A percentile compares a stretch with the other conserved stretches of the same genome.
phyloP scores from a whole-genome alignment of 2,888 invertebrate genomes.

The Spialia ferax region DNA sequence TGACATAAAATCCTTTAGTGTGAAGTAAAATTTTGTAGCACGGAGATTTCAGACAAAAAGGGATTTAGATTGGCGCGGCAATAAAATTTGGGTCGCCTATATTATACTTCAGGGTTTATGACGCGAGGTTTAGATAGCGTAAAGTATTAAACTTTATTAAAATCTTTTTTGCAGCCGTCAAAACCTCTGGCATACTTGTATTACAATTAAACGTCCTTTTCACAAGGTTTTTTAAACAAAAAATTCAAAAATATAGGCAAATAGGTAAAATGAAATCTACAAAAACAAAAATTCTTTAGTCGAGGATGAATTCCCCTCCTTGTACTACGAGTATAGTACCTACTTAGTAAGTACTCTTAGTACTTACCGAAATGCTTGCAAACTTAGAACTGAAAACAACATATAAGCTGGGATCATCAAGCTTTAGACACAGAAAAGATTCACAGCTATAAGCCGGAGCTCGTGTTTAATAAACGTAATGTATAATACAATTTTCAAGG shows the following conservation, averaged over 20 bases:
- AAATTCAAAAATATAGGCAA: too few species aligned
- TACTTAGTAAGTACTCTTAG: too few species aligned
- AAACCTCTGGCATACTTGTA: not conserved
- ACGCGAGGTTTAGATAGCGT: conserved; percentile 18
- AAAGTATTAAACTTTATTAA: conserved; percentile 17
- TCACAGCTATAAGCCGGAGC: too few species aligned
- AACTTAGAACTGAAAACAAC: too few species aligned
- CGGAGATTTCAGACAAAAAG: conserved; percentile 20
- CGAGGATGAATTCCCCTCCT: too few species aligned
- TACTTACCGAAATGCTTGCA: too few species aligned
- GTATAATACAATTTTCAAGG: not conserved
- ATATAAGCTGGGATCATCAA: too few species aligned
- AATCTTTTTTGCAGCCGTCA: conserved; percentile 14
- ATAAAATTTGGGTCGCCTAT: conserved; percentile 30
- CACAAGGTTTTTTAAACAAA: too few species aligned
- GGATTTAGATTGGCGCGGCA: conserved; percentile 22
- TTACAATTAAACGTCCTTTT: not conserved
- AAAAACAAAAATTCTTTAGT: too few species aligned
- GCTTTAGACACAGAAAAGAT: too few species aligned
- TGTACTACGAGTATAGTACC: too few species aligned
- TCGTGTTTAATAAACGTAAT: not conserved
- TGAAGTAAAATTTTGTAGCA: conserved; percentile 22
- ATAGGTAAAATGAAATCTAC: too few species aligned
- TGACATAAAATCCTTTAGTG: conserved; percentile 18
- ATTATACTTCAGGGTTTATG: conserved; percentile 30